Evolutionary conservation across 1,140 invertebrate genomes (phyloP).

Genomic region (Ceratitis capitata): DNA sequence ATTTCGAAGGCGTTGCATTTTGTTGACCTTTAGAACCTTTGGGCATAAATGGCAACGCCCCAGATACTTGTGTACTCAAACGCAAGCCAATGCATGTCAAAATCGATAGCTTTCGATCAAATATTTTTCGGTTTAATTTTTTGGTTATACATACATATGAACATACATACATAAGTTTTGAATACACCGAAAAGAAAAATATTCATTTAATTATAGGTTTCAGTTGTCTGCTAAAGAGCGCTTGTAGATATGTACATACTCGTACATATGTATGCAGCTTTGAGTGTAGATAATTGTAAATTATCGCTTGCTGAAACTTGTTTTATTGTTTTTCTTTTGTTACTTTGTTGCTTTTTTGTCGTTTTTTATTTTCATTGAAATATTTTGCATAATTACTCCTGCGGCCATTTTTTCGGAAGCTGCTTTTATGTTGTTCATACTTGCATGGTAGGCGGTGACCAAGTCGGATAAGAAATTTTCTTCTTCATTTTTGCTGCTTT

Average conservation of each 20-base stretch:
- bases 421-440: conserved; percentile 27
- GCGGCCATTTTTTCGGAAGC: conserved; percentile 37
- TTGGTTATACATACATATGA: neutral
- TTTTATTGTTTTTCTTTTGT: neutral
- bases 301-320: neutral
- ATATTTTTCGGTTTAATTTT: neutral
- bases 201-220: conserved; percentile 25
- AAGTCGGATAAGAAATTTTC: neutral
- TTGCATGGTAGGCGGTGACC: conserved; percentile 32
- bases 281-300: neutral
- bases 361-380: neutral
- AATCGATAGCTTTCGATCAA: conserved; percentile 35
- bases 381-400: conserved; percentile 37
- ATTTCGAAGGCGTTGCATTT: conserved; percentile 3
- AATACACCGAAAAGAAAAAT: neutral
- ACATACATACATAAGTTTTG: neutral
- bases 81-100: neutral
- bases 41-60: conserved; percentile 9
- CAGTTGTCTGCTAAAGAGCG: neutral
- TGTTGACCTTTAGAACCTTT: neutral
- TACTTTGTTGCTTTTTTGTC: neutral
- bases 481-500: neutral
- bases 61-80: neutral
- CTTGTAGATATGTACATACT: neutral
- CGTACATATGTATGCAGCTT: neutral